Evolutionary conservation across 2,797 vertebrate genomes (phyloP), one percentile per base, ranked within the genome.

Genomic region (Bucorvus abyssinicus): DNA sequence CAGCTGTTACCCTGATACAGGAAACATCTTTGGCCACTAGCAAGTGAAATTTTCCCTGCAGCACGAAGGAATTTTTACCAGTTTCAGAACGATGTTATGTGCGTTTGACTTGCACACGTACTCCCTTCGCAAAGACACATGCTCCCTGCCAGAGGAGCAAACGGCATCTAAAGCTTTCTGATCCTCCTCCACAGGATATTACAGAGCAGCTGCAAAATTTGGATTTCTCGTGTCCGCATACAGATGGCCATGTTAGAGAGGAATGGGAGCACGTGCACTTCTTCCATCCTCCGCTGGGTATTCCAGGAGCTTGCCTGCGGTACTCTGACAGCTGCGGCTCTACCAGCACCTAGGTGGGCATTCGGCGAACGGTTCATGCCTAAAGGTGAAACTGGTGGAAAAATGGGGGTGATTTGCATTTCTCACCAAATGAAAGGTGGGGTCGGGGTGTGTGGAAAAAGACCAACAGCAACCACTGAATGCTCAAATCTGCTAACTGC

Each of bases 131-230:
- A 79, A 40, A 42, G 56, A 93, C 69, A 88, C 74, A 3, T 5
- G 87, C 47, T 29, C 70, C 52, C 55, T 88, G 65, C 12, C 38
- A 82, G 73, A 78, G 64, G 71, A 93, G 84, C 82, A 64, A 96
- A 92, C 89, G 76, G 86, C 56, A 93, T 67, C 89, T 94, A 83
- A 94, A 90, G 45, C 87, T 87, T 77, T 88, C 94, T 73, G 63
- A 92, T 96, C 88, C 89, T 75, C 80, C 95, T 96, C 85, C 82
- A 6, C 75, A 95, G 73, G 93, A 84, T 81, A 89, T 92, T 92
- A 87, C 61, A 94, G 69, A 87, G 86, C 88, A 97, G 96, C 96
- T 97, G 94, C 94, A 93, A 69, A 89, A 94, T 68, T 73, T 93
- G 85, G 80, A 91, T 94, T 83, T 63, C 95, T 89, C 67, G 14